Evolutionary conservation across 2,113 vertebrate species (phyloP), one percentile per base, ranked within the genome.

Genomic region (Delphinapterus leucas): DNA sequence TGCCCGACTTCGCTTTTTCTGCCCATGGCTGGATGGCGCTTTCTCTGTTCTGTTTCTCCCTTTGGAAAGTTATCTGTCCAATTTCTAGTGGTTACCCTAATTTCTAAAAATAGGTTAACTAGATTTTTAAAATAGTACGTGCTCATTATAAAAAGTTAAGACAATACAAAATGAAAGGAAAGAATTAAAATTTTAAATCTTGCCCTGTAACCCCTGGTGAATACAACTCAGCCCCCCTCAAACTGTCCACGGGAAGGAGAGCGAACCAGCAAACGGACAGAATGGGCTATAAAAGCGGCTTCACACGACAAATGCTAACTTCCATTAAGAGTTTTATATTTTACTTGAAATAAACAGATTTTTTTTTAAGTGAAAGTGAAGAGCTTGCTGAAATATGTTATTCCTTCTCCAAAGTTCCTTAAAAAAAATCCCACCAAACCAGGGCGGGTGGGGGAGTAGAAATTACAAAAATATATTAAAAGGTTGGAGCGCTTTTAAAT

Each of bases 81-180:
- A 38, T 74, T 61, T 53, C 58, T 53, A 21, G 20, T 73, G 58
- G 49, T 60, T 90, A 87, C 33, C 41, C 81, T 87, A 70, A 93
- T 92, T 92, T 90, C 92, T 74, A 88, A 94, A 95, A 88, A 47
- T 94, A 77, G 68, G 87, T 84, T 88, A 79, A 76, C 58, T 49
- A 73, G 21, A 70, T 79, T 79, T 84, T 88, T 67, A 41, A 94
- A 79, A 71, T 88, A 95, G 63, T 9, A 15, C 36, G 8, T 58
- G 8, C 55, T 88, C 61, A 77, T 70, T 82, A 63, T 76, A 70
- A 68, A 97, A 93, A 31, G 31, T 60, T 70, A 36, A 91, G 55
- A 77, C 44, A 38, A 26, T 38, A 20, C 25, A 6, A 65, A 71
- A 20, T 20, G 41, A 67, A 97, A 91, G 31, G 25, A 58, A 81